A percentile compares a stretch with the other conserved stretches of the same genome.
phyloP scores from a whole-genome alignment of 2,888 invertebrate genomes.

The Busseola fusca region DNA sequence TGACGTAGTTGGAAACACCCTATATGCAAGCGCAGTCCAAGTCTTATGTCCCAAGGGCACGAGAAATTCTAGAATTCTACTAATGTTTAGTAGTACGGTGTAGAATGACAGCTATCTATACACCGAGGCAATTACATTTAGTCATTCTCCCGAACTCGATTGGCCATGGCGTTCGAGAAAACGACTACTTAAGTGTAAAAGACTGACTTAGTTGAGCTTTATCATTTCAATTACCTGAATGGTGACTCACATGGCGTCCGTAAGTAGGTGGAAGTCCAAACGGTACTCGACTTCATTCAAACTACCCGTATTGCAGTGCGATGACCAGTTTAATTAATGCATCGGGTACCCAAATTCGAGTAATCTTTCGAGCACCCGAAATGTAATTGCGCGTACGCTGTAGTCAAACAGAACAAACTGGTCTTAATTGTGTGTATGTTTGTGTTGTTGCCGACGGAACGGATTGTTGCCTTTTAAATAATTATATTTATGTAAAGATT shows the following conservation, averaged over 20 bases:
- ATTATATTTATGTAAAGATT: neutral
- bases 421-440: neutral
- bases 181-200: neutral
- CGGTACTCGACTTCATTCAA: neutral
- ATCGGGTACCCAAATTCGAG: neutral
- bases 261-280: too few species aligned
- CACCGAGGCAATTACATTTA: too few species aligned
- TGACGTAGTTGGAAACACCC: too few species aligned
- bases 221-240: neutral
- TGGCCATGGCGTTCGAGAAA: neutral
- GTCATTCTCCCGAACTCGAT: neutral
- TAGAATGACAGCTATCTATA: too few species aligned
- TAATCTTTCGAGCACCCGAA: neutral
- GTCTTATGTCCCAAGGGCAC: too few species aligned
- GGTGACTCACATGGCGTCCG: neutral
- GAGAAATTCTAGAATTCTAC: too few species aligned
- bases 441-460: neutral
- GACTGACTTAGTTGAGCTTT: neutral
- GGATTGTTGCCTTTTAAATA: neutral
- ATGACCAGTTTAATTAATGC: neutral
- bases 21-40: too few species aligned
- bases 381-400: neutral
- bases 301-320: neutral
- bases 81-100: too few species aligned
- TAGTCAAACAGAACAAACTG: neutral